phyloP scores from a whole-genome alignment of 2,113 vertebrate genomes.

The Podiceps cristatus region DNA sequence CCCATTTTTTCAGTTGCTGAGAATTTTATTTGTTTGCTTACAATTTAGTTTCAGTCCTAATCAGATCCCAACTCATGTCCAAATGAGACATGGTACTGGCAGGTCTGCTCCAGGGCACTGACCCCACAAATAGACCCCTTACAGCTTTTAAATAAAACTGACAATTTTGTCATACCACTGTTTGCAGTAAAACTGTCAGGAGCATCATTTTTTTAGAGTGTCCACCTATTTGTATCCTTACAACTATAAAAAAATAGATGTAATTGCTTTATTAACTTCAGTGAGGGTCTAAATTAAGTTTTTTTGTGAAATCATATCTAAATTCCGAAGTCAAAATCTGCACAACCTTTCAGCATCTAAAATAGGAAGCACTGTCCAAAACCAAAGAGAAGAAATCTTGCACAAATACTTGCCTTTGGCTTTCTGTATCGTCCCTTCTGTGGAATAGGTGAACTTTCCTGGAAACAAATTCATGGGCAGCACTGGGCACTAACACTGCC shows the following conservation, averaged over 20 bases:
- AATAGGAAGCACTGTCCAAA: background rate
- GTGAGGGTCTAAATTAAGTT: background rate
- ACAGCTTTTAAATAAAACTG: background rate
- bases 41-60: slow-evolving; percentile 5
- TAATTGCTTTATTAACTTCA: background rate
- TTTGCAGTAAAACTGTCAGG: background rate
- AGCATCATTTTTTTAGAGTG: background rate
- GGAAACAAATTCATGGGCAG: background rate
- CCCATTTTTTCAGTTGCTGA: background rate
- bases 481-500: background rate
- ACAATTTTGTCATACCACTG: background rate
- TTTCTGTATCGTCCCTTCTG: background rate
- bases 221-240: background rate
- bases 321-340: background rate
- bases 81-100: background rate
- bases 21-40: background rate
- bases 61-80: background rate
- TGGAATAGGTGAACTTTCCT: background rate
- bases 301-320: background rate
- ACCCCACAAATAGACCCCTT: background rate
- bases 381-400: background rate
- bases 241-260: background rate
- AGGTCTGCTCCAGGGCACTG: background rate
- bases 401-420: background rate
- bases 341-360: background rate